phyloP scores from a whole-genome alignment of 1,140 invertebrate species.

The Vanessa tameamea region DNA sequence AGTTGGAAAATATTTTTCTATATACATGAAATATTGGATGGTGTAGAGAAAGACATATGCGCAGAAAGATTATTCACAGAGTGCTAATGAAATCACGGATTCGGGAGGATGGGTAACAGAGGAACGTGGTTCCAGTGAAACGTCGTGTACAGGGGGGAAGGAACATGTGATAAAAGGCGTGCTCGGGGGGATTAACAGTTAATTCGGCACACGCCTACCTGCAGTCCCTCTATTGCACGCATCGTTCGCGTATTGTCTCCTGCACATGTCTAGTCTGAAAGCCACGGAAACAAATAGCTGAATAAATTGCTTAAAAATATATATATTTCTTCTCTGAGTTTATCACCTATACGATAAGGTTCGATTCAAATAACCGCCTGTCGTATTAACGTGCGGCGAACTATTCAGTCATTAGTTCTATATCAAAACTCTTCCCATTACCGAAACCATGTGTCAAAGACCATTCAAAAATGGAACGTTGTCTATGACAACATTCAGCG shows the following conservation, averaged over 20 bases:
- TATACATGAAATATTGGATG: conserved; percentile 52
- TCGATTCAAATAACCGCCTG: conserved; percentile 15
- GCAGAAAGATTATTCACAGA: conserved; percentile 72
- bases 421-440: conserved; percentile 33
- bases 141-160: conserved; percentile 64
- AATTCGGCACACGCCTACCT: conserved; percentile 86
- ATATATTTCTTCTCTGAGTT: conserved; percentile 36
- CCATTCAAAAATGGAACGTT: conserved; percentile 43
- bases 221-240: conserved; percentile 98
- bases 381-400: conserved; percentile 21
- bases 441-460: conserved; percentile 34
- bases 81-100: conserved; percentile 68
- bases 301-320: conserved; percentile 49
- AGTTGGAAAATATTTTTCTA: conserved; percentile 47
- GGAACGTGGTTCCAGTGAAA: conserved; percentile 52
- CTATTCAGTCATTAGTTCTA: conserved; percentile 1
- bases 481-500: conserved; percentile 66
- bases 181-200: conserved; percentile 59
- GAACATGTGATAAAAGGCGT: conserved; percentile 70
- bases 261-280: conserved; percentile 98
- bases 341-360: conserved; percentile 3
- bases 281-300: conserved; percentile 65
- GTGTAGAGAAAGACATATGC: conserved; percentile 34
- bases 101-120: conserved; percentile 34
- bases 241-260: conserved; percentile 95